These are phyloP conservation scores for Pterocles gutturalis DNA, from an alignment of 2,113 vertebrate genomes.

Conservation along the genomic window DNA sequence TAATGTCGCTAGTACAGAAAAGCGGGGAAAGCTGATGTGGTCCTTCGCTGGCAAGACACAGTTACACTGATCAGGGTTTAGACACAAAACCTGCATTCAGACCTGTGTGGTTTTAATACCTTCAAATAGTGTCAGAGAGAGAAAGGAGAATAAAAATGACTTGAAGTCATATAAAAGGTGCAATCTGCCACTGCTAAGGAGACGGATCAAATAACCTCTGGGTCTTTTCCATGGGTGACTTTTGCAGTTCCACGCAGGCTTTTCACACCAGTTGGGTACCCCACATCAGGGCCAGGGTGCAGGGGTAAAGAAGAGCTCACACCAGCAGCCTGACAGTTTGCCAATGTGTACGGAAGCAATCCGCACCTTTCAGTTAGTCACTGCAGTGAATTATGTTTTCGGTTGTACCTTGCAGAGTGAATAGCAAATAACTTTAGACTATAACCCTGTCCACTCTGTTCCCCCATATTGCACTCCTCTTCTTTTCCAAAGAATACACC, in stretches of 20 bases:
- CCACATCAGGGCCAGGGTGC: not conserved
- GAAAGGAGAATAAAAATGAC: not conserved
- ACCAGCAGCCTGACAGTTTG: not conserved
- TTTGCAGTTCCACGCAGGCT: not conserved
- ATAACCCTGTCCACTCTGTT: constrained; percentile 54
- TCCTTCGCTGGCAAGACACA: not conserved
- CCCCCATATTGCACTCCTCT: not conserved
- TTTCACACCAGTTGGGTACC: not conserved
- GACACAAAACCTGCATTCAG: not conserved
- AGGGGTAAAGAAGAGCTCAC: constrained; percentile 1
- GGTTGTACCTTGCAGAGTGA: constrained; percentile 20
- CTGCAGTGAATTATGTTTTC: constrained; percentile 53
- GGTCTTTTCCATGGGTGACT: not conserved
- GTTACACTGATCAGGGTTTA: not conserved
- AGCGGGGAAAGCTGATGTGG: not conserved
- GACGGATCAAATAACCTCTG: not conserved
- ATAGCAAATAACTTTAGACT: constrained; percentile 41
- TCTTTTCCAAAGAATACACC: constrained; percentile 63
- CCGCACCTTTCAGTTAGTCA: not conserved
- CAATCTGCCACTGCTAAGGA: not conserved
- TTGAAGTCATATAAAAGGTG: not conserved
- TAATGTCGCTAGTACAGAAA: not conserved
- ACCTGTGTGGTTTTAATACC: not conserved
- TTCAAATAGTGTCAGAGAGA: not conserved
- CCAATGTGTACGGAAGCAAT: not conserved